A percentile compares a stretch with the other conserved stretches of the same genome.
Evolutionary conservation across 1,140 invertebrate genomes (phyloP).

Genomic region (Anastrepha ludens): DNA sequence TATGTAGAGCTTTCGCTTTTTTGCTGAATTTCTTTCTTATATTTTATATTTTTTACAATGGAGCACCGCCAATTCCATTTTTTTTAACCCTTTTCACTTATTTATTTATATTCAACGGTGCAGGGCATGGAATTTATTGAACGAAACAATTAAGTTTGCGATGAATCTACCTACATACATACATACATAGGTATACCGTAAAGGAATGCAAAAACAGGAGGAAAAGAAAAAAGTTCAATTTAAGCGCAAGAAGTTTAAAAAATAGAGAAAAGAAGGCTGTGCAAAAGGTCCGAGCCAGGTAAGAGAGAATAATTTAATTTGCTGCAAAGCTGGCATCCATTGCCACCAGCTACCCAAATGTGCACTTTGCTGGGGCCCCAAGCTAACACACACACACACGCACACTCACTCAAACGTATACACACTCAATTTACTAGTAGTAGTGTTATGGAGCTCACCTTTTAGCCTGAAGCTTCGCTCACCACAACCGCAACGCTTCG

Average conservation of each 20-base stretch:
- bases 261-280: background rate
- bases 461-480: background rate
- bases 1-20: background rate
- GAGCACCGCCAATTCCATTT: background rate
- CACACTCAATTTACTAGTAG: background rate
- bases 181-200: background rate
- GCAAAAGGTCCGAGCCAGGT: background rate
- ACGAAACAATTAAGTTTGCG: slow-evolving; percentile 50
- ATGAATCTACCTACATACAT: background rate
- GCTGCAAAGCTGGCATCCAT: background rate
- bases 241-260: background rate
- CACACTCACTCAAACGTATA: background rate
- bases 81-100: background rate
- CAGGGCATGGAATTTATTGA: slow-evolving; percentile 24
- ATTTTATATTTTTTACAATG: no score
- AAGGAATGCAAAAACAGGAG: background rate
- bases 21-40: background rate
- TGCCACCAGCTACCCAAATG: background rate
- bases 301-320: slow-evolving; percentile 42
- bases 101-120: background rate
- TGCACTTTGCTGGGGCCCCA: background rate
- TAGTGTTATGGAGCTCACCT: background rate
- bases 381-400: background rate
- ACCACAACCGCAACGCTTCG: slow-evolving; percentile 35
- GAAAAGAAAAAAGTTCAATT: background rate